A percentile compares a stretch with the other conserved stretches of the same genome.
Conservation (phyloP, 2,888 invertebrate species). For the Atrina japonica region DNA sequence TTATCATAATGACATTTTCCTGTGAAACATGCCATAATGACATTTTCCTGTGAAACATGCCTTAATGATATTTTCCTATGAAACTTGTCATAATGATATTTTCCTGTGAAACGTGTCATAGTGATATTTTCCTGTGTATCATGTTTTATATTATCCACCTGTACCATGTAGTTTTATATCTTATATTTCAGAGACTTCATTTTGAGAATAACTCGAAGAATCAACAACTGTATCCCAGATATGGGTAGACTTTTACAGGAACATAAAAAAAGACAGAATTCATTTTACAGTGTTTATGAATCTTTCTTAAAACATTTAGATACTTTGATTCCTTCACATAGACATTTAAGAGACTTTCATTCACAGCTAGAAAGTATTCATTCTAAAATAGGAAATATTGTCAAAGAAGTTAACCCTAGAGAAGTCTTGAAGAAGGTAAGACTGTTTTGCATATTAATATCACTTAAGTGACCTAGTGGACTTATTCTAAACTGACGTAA, state of each 20-base stretch:
- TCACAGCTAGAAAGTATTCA: slow-evolving; percentile 3
- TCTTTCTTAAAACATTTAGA: background rate
- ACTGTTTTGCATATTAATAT: no score
- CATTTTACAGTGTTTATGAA: slow-evolving; percentile 29
- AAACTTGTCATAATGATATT: no score
- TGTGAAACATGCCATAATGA: no score
- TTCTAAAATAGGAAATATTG: background rate
- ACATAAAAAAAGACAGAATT: slow-evolving; percentile 32
- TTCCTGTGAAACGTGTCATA: no score
- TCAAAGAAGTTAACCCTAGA: slow-evolving; percentile 29
- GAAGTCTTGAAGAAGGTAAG: slow-evolving; percentile 40
- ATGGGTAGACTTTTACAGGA: slow-evolving; percentile 37
- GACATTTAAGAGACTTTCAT: background rate
- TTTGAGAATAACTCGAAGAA: slow-evolving; percentile 30
- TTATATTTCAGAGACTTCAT: slow-evolving; percentile 39
- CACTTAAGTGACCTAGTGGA: no score
- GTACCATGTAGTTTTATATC: no score
- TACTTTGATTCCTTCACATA: background rate
- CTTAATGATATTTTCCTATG: no score
- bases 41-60: no score
- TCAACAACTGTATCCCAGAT: slow-evolving; percentile 39
- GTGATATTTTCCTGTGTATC: no score
- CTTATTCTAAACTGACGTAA: no score
- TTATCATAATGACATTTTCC: no score
- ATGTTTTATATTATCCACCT: no score